A percentile compares a stretch with the other conserved stretches of the same genome.
These are phyloP conservation scores for Thunnus maccoyii DNA, from an alignment of 2,113 vertebrate genomes.

Conservation along the genomic window DNA sequence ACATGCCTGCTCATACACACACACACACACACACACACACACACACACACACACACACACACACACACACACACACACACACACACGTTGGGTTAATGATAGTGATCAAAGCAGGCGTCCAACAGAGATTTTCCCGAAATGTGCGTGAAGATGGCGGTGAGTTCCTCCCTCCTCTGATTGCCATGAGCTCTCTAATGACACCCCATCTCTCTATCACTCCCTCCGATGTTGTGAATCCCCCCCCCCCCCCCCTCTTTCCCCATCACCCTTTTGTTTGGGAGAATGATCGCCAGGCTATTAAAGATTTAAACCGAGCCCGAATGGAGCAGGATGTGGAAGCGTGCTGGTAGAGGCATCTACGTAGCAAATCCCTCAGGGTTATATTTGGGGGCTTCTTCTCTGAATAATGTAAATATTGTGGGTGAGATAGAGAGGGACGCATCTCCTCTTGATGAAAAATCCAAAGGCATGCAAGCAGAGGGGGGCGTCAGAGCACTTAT, in stretches of 20 bases:
- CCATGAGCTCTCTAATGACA: conserved; percentile 49
- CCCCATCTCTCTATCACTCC: conserved; percentile 36
- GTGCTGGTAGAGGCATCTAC: conserved; percentile 4
- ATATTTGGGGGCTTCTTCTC: conserved; percentile 40
- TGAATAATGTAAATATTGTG: conserved; percentile 60
- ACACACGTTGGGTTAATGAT: conserved; percentile 56
- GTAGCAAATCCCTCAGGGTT: conserved; percentile 42
- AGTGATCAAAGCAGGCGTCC: conserved; percentile 71
- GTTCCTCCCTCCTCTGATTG: conserved; percentile 57
- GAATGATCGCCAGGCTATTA: conserved; percentile 45
- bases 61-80: not conserved
- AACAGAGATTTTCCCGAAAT: conserved; percentile 54
- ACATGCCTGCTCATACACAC: not conserved
- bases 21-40: conserved; percentile 11
- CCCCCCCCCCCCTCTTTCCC: not conserved
- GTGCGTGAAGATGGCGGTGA: conserved; percentile 40
- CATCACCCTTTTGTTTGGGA: conserved; percentile 5
- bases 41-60: conserved; percentile 8
- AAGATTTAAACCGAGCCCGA: conserved; percentile 50
- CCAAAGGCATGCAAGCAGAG: conserved; percentile 10
- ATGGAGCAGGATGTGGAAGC: conserved; percentile 2
- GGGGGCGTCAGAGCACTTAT: conserved; percentile 10
- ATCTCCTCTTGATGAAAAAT: conserved; percentile 55
- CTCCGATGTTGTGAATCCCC: conserved; percentile 8
- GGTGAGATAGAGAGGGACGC: not conserved